phyloP scores from a whole-genome alignment of 1,140 invertebrate genomes.

The Arion vulgaris region DNA sequence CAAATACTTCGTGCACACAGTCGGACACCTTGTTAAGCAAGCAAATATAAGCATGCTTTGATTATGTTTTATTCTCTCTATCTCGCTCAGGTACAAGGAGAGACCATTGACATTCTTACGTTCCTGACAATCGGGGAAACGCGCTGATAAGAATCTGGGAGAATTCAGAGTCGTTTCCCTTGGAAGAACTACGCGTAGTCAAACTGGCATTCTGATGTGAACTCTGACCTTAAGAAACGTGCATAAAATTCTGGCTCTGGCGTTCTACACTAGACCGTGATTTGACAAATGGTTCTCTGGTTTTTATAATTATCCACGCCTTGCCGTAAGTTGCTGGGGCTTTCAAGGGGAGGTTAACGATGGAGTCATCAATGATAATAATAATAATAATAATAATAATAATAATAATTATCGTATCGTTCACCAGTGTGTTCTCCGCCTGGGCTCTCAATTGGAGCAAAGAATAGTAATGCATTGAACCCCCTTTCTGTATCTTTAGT shows the following conservation, averaged over 20 bases:
- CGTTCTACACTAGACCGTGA: background rate
- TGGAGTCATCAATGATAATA: no score
- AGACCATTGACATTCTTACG: background rate
- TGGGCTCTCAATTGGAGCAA: no score
- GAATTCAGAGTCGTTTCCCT: background rate
- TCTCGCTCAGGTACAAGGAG: background rate
- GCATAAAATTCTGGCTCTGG: background rate
- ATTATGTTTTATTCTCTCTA: background rate
- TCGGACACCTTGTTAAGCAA: background rate
- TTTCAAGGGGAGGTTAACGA: no score
- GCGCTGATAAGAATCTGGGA: background rate
- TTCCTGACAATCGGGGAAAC: background rate
- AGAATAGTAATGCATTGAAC: no score
- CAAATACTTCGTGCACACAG: background rate
- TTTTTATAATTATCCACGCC: no score
- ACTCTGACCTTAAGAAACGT: background rate
- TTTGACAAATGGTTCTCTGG: no score
- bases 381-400: no score
- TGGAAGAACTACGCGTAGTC: background rate
- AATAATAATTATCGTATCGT: no score
- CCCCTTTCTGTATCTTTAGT: no score
- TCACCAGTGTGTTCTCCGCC: no score
- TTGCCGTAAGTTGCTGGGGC: no score
- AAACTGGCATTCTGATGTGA: slow-evolving; percentile 9
- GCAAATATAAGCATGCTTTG: background rate